Evolutionary conservation across 2,888 invertebrate species (phyloP).

Genomic region (Drosophila quinaria): DNA sequence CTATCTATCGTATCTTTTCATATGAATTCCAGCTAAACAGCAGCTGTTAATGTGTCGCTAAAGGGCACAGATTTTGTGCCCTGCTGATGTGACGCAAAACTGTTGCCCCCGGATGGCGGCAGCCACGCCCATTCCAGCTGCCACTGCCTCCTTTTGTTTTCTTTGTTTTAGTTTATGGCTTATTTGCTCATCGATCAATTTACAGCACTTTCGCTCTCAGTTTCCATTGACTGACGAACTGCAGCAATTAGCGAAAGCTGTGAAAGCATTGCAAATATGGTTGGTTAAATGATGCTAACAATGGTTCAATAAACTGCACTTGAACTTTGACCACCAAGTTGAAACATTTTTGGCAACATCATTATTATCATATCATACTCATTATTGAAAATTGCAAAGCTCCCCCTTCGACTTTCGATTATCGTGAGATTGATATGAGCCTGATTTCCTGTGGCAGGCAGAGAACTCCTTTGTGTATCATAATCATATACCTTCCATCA

Average conservation of each 20-base stretch:
- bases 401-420: constrained; percentile 11
- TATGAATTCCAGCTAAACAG: constrained; percentile 3
- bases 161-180: constrained; percentile 43
- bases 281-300: constrained; percentile 11
- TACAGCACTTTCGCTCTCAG: constrained; percentile 65
- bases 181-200: constrained; percentile 72
- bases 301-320: constrained; percentile 74
- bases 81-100: constrained; percentile 37
- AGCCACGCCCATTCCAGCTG: constrained; percentile 17
- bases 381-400: constrained; percentile 43
- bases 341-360: constrained; percentile 32
- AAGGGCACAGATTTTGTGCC: constrained; percentile 35
- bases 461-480: constrained; percentile 49
- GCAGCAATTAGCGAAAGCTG: constrained; percentile 65
- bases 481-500: constrained; percentile 17
- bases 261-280: constrained; percentile 67
- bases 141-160: constrained; percentile 1
- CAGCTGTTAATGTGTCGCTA: constrained; percentile 61
- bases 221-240: constrained; percentile 39
- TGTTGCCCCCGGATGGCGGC: constrained; percentile 16
- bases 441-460: constrained; percentile 47
- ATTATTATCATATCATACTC: constrained; percentile 39
- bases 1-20: not conserved
- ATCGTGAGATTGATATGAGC: constrained; percentile 66
- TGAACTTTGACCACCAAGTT: constrained; percentile 45